Evolutionary conservation across 2,888 invertebrate genomes (phyloP), one percentile per base, ranked within the genome.

Genomic region (Rhamphomyia laevipes): DNA sequence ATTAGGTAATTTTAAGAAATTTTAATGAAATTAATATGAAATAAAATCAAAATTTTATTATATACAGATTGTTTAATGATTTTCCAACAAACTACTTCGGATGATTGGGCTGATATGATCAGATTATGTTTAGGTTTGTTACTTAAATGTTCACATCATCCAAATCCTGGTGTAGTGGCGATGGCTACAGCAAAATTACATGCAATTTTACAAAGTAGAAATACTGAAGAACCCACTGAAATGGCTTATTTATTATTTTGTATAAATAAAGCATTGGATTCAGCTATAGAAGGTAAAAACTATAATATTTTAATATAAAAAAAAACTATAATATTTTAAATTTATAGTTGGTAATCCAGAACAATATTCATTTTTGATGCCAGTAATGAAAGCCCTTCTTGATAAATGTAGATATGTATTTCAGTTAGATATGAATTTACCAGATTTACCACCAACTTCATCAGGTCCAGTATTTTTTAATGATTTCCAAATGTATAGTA

Each of bases 111-210:
- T 6, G 78, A 78, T 60, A 76, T 78, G 75, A 75, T 74, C 21
- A 73, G 75, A 15, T 61, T 77, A 17, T 70, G 71, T 47, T 60
- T 73, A 52, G 73, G 73, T 2, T 61, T 74, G 16, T 53, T 74
- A 30, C 58, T 74, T 2, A 72, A 71, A 52, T 74, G 74, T 55
- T 71, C 73, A 1, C 68, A 70, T 55, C 68, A 70, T 56, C 68
- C 68, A 1, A 70, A 73, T 59, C 66, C 73, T 2, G 71, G 77
- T 55, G 67, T 79, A 48, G 78, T 77, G 56, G 77, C 78, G 38
- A 74, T 77, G 65, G 78, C 79, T 1, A 75, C 78, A 1, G 78
- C 77, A 3, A 75, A 77, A 56, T 65, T 80, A 3, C 78, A 80
- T 63, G 73, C 74, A 7, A 68, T 78, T 53, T 65, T 80, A 6